These are phyloP conservation scores for Drosophila nannoptera DNA, from an alignment of 1,140 invertebrate genomes.

Conservation along the genomic window DNA sequence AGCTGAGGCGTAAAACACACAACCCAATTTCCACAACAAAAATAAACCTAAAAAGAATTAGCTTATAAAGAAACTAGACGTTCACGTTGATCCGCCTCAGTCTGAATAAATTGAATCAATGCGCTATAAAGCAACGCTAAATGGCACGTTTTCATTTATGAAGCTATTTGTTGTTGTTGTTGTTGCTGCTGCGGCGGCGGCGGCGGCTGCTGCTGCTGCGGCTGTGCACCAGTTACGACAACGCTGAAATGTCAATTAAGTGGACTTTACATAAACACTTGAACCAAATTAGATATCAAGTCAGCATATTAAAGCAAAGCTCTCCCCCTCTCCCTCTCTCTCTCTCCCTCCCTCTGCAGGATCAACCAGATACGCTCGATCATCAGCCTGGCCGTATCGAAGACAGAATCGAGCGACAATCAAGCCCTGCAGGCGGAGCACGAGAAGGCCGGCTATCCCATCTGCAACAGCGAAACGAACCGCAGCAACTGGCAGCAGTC, in stretches of 20 bases:
- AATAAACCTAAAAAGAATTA: slow-evolving; percentile 34
- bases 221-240: slow-evolving; percentile 44
- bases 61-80: slow-evolving; percentile 51
- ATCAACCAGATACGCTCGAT: slow-evolving; percentile 58
- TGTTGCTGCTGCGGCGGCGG: too few relatives aligned
- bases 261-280: slow-evolving; percentile 70
- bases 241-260: slow-evolving; percentile 73
- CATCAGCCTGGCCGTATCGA: slow-evolving; percentile 53
- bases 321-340: too few relatives aligned
- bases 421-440: slow-evolving; percentile 34
- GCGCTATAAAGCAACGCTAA: slow-evolving; percentile 52
- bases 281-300: slow-evolving; percentile 54
- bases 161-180: not conserved
- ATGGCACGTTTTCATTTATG: slow-evolving; percentile 33
- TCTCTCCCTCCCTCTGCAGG: slow-evolving; percentile 34
- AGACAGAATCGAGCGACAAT: slow-evolving; percentile 37
- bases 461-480: slow-evolving; percentile 64
- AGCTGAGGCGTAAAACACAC: slow-evolving; percentile 18
- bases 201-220: not conserved
- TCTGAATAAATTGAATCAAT: slow-evolving; percentile 67
- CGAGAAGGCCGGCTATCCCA: slow-evolving; percentile 70
- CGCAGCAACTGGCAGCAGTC: slow-evolving; percentile 54
- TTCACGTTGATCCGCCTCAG: slow-evolving; percentile 23
- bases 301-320: not conserved
- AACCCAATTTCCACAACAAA: slow-evolving; percentile 38